phyloP scores from a whole-genome alignment of 2,113 vertebrate genomes.

The Panurus biarmicus region DNA sequence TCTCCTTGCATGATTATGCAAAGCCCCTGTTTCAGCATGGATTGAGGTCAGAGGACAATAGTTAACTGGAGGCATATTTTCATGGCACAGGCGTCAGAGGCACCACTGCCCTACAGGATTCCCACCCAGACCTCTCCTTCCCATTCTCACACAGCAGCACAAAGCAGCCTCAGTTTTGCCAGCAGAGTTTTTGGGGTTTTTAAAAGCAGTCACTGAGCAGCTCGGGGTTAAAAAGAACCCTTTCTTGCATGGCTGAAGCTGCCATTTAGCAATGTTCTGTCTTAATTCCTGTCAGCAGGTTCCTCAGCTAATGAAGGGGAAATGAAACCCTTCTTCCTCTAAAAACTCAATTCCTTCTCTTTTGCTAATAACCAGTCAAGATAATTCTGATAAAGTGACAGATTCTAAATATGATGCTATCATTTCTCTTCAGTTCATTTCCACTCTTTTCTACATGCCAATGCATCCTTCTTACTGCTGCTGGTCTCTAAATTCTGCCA shows the following conservation, averaged over 20 bases:
- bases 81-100: not conserved
- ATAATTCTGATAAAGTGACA: not conserved
- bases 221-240: not conserved
- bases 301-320: constrained; percentile 10
- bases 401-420: not conserved
- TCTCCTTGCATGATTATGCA: constrained; percentile 14
- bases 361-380: not conserved
- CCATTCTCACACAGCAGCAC: not conserved
- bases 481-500: not conserved
- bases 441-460: not conserved
- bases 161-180: not conserved
- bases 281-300: not conserved
- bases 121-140: not conserved
- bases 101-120: not conserved
- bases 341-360: constrained; percentile 7
- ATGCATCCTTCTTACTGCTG: not conserved
- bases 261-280: not conserved
- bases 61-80: constrained; percentile 11
- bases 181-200: not conserved
- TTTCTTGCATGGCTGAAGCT: not conserved
- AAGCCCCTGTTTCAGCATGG: not conserved
- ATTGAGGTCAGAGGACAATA: constrained; percentile 28
- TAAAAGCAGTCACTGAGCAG: not conserved
- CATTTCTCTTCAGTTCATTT: not conserved
- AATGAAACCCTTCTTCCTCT: constrained; percentile 3